These are phyloP conservation scores for Physocephala rufipes DNA, from an alignment of 2,888 invertebrate species.

Conservation along the genomic window DNA sequence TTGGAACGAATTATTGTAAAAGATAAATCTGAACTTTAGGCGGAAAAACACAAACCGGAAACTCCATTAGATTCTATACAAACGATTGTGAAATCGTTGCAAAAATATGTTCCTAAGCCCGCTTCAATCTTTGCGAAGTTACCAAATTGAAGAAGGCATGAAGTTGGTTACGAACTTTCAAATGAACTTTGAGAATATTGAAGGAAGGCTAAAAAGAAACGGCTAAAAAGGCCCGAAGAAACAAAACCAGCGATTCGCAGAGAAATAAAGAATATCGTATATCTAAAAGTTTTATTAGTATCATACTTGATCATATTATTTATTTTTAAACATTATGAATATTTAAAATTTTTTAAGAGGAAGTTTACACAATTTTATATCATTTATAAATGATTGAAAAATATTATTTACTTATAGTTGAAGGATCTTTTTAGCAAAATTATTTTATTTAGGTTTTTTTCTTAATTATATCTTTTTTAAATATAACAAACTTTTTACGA, in stretches of 20 bases:
- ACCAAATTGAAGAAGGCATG: slow-evolving; percentile 58
- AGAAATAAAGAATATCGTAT: too few species aligned
- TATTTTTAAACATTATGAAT: too few species aligned
- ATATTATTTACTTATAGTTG: too few species aligned
- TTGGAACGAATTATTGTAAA: too few species aligned
- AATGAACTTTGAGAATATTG: slow-evolving; percentile 47
- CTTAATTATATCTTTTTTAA: too few species aligned
- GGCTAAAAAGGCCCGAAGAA: background rate
- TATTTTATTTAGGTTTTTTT: too few species aligned
- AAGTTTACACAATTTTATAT: slow-evolving; percentile 8
- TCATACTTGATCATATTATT: background rate
- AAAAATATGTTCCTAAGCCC: slow-evolving; percentile 34
- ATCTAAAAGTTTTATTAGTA: background rate
- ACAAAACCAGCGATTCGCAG: background rate
- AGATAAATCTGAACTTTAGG: background rate
- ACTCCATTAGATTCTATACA: slow-evolving; percentile 34
- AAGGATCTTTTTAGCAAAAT: too few species aligned
- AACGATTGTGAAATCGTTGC: background rate
- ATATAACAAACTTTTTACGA: too few species aligned
- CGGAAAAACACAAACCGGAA: slow-evolving; percentile 27
- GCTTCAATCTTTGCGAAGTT: slow-evolving; percentile 60
- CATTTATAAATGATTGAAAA: background rate
- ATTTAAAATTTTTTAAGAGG: too few species aligned
- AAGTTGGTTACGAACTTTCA: slow-evolving; percentile 56
- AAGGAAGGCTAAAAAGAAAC: background rate